Conservation (phyloP, 1,140 invertebrate genomes). For the Berghia stephanieae region DNA sequence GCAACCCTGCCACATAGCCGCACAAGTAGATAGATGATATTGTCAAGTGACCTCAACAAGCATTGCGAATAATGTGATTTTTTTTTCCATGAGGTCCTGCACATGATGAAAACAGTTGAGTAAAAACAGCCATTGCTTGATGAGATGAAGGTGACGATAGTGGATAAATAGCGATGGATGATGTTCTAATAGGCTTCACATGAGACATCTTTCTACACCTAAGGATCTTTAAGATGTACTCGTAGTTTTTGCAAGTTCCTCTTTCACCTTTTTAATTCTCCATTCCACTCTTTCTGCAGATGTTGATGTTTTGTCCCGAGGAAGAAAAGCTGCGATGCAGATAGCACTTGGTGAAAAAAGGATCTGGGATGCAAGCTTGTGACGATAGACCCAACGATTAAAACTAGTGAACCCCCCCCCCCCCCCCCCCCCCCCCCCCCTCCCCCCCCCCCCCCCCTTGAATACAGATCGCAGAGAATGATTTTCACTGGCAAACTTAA, state of each 20-base stretch:
- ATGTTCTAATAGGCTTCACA: neutral
- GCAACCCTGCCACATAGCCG: too few relatives aligned
- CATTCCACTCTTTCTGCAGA: constrained; percentile 13
- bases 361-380: constrained; percentile 16
- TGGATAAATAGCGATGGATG: neutral
- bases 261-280: constrained; percentile 12
- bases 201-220: too few relatives aligned
- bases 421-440: too few relatives aligned
- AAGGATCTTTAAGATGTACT: too few relatives aligned
- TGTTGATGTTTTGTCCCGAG: neutral
- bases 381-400: neutral
- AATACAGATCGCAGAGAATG: too few relatives aligned
- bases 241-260: neutral
- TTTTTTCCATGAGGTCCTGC: constrained; percentile 38
- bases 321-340: neutral
- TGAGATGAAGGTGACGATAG: neutral
- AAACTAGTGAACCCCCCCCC: too few relatives aligned
- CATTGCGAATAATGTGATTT: constrained; percentile 44
- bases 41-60: constrained; percentile 39
- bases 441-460: too few relatives aligned
- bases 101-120: constrained; percentile 30
- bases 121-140: constrained; percentile 26
- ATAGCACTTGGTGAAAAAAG: neutral
- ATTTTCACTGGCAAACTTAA: too few relatives aligned
- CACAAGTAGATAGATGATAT: too few relatives aligned